Percentiles rank a stretch among this genome's conserved stretches.
These are phyloP conservation scores for Drosophila lutescens DNA, from an alignment of 2,888 invertebrate species.

Conservation along the genomic window DNA sequence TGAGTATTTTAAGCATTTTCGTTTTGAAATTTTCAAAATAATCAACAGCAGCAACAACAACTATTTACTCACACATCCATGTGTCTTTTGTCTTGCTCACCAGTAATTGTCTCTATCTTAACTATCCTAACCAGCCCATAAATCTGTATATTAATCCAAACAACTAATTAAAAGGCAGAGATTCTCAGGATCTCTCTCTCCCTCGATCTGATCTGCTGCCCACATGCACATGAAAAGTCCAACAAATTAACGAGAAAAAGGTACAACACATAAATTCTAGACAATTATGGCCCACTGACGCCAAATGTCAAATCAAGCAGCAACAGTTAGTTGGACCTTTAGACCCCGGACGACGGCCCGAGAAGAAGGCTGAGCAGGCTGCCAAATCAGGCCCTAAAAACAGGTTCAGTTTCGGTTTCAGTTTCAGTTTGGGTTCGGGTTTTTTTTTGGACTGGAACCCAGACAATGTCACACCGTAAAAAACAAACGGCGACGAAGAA, in stretches of 20 bases:
- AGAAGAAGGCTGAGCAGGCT: conserved; percentile 37
- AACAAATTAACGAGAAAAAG: conserved; percentile 68
- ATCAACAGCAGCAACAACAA: conserved; percentile 49
- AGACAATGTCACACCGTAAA: conserved; percentile 76
- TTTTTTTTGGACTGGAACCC: conserved; percentile 32
- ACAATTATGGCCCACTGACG: conserved; percentile 79
- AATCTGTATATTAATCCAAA: conserved; percentile 69
- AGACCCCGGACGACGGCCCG: conserved; percentile 44
- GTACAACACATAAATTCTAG: conserved; percentile 79
- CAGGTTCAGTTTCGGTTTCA: conserved; percentile 70
- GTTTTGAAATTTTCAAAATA: conserved; percentile 60
- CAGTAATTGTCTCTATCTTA: conserved; percentile 67
- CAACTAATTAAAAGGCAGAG: conserved; percentile 65
- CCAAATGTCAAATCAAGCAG: conserved; percentile 80
- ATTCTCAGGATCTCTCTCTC: conserved; percentile 34
- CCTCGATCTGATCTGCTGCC: conserved; percentile 46
- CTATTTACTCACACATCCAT: conserved; percentile 83
- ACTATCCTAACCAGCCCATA: conserved; percentile 61
- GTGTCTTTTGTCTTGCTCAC: conserved; percentile 84
- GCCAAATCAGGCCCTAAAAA: conserved; percentile 78
- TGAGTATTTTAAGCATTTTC: conserved; percentile 49
- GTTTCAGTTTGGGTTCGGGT: conserved; percentile 40
- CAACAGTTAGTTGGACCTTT: conserved; percentile 79
- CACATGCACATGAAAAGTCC: conserved; percentile 53
- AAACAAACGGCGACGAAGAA: conserved; percentile 58